Conservation (phyloP, 2,797 vertebrate species). For the Eleutherodactylus coqui region DNA sequence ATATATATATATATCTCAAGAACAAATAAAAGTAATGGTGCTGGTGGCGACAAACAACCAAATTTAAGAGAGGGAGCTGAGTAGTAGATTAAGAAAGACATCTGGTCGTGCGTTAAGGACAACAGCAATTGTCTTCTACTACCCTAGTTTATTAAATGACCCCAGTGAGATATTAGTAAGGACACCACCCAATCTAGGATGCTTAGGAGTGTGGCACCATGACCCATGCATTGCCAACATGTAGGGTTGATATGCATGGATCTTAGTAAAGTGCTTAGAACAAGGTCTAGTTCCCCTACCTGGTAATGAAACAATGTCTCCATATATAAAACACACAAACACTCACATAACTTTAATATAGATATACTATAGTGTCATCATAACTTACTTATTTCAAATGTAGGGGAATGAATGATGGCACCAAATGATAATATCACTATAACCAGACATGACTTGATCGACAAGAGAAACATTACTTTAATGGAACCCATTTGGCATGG, state of each 20-base stretch:
- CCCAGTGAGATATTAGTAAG: neutral
- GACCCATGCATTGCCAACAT: neutral
- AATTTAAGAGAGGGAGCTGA: neutral
- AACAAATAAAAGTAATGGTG: neutral
- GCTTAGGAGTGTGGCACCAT: neutral
- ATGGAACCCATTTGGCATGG: slow-evolving; percentile 85
- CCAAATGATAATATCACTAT: slow-evolving; percentile 26
- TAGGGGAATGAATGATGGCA: slow-evolving; percentile 46
- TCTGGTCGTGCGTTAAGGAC: neutral
- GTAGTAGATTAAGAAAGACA: neutral
- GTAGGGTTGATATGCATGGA: neutral
- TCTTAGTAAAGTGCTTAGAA: neutral
- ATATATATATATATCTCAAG: too few species aligned
- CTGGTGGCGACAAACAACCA: neutral
- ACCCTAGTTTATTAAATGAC: neutral
- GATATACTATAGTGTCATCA: neutral
- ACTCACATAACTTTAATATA: slow-evolving; percentile 29
- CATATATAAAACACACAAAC: slow-evolving; percentile 26
- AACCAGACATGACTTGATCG: neutral
- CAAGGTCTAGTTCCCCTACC: neutral
- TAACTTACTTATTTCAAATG: slow-evolving; percentile 38
- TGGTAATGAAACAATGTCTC: neutral
- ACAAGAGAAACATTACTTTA: slow-evolving; percentile 65
- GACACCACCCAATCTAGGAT: neutral
- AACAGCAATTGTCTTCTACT: neutral